phyloP scores from a whole-genome alignment of 2,888 invertebrate species.

The Anoplius nigerrimus region DNA sequence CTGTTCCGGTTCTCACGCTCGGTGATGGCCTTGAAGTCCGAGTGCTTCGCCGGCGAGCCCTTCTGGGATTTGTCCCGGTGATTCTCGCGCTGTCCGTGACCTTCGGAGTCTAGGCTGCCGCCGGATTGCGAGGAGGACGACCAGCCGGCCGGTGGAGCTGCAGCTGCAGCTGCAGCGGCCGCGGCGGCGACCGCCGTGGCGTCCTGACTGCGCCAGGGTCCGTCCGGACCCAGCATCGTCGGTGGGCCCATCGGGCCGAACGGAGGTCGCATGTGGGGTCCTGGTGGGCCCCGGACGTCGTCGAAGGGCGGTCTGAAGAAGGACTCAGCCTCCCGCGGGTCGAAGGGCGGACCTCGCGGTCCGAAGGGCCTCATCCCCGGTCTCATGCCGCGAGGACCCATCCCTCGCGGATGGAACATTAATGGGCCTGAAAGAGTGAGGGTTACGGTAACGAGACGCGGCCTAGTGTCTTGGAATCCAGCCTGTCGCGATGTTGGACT shows the following conservation, averaged over 20 bases:
- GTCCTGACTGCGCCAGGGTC: slow-evolving; percentile 63
- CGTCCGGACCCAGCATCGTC: slow-evolving; percentile 54
- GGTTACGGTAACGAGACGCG: neutral
- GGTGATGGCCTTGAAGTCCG: slow-evolving; percentile 30
- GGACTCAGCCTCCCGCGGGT: slow-evolving; percentile 64
- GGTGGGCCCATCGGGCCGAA: slow-evolving; percentile 58
- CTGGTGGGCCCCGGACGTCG: slow-evolving; percentile 59
- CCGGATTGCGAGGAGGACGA: slow-evolving; percentile 28
- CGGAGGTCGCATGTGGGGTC: slow-evolving; percentile 55
- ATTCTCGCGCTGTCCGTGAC: slow-evolving; percentile 35
- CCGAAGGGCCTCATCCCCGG: slow-evolving; percentile 71
- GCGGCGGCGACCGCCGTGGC: too few species aligned
- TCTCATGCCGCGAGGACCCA: slow-evolving; percentile 72
- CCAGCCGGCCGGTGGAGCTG: slow-evolving; percentile 54
- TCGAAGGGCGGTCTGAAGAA: slow-evolving; percentile 69
- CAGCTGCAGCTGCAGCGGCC: too few species aligned
- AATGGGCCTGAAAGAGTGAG: slow-evolving; percentile 64
- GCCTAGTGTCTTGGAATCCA: too few species aligned
- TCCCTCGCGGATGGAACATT: slow-evolving; percentile 73
- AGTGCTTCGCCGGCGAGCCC: slow-evolving; percentile 24
- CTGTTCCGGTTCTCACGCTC: slow-evolving; percentile 63
- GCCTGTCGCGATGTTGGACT: too few species aligned
- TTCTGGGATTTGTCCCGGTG: slow-evolving; percentile 54
- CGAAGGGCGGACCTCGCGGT: slow-evolving; percentile 66
- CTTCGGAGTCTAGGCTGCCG: slow-evolving; percentile 2